A percentile compares a stretch with the other conserved stretches of the same genome.
Evolutionary conservation across 2,888 invertebrate species (phyloP).

Genomic region (Drosophila prolongata): DNA sequence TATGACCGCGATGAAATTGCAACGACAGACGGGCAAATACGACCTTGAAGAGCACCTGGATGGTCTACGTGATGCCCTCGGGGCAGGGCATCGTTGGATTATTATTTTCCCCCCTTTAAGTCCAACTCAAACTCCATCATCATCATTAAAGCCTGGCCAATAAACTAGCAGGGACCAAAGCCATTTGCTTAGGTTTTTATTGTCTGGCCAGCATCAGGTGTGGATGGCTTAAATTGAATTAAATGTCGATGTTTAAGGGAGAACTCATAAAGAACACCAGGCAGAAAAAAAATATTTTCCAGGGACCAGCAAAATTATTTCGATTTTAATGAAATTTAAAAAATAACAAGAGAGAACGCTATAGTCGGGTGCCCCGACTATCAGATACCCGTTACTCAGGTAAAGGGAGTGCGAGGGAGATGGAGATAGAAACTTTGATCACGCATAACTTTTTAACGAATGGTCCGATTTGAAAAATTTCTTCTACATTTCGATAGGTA

Average conservation of each 20-base stretch:
- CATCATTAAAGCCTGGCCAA: slow-evolving; percentile 57
- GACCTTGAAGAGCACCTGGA: slow-evolving; percentile 62
- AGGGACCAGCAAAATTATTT: too few species aligned
- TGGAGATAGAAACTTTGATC: too few species aligned
- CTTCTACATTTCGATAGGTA: too few species aligned
- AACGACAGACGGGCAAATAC: slow-evolving; percentile 43
- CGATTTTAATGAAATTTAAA: too few species aligned
- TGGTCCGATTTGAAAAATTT: too few species aligned
- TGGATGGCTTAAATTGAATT: slow-evolving; percentile 67
- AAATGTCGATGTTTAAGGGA: slow-evolving; percentile 35
- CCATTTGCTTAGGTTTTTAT: slow-evolving; percentile 65
- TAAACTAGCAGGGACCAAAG: slow-evolving; percentile 72
- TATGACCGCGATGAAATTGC: slow-evolving; percentile 58
- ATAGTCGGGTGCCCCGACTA: too few species aligned
- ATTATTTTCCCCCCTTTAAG: slow-evolving; percentile 14
- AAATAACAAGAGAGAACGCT: too few species aligned
- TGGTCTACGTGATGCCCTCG: slow-evolving; percentile 45
- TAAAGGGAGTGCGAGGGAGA: too few species aligned
- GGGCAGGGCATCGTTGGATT: slow-evolving; percentile 30
- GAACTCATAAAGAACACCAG: neutral
- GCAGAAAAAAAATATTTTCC: neutral
- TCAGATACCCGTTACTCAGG: too few species aligned
- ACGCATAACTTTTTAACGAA: too few species aligned
- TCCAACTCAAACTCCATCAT: slow-evolving; percentile 29
- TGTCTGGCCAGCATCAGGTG: slow-evolving; percentile 53